Evolutionary conservation across 1,140 invertebrate species (phyloP).

Genomic region (Zaprionus lachaisei): DNA sequence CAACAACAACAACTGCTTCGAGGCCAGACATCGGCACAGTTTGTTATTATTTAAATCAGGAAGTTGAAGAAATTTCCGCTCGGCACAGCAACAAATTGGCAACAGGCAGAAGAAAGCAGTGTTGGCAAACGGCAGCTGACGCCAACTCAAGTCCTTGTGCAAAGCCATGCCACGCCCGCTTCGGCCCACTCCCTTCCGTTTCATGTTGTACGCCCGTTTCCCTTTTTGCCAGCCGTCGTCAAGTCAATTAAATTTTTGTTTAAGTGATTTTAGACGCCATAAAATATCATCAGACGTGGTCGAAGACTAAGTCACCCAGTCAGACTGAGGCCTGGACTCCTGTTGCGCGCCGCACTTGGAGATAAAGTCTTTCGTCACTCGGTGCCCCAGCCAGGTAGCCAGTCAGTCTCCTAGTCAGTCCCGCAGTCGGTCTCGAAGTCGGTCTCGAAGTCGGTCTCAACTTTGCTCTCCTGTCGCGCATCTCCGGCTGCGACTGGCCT

Average conservation of each 20-base stretch:
- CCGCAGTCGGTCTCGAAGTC: not conserved
- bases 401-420: not conserved
- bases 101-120: not conserved
- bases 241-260: slow-evolving; percentile 81
- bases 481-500: slow-evolving; percentile 1
- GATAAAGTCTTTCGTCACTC: not conserved
- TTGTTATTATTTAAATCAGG: slow-evolving; percentile 84
- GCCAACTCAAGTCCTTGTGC: slow-evolving; percentile 1
- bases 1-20: slow-evolving; percentile 2
- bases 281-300: slow-evolving; percentile 52
- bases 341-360: not conserved
- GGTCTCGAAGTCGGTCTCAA: too few species aligned
- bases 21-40: slow-evolving; percentile 65
- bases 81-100: slow-evolving; percentile 76
- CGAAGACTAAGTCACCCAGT: not conserved
- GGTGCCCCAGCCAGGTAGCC: not conserved
- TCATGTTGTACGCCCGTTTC: slow-evolving; percentile 43
- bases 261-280: slow-evolving; percentile 78
- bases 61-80: slow-evolving; percentile 83
- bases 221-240: slow-evolving; percentile 36
- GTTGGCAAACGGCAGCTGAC: slow-evolving; percentile 22
- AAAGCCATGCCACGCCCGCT: not conserved
- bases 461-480: not conserved
- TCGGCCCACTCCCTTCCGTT: slow-evolving; percentile 38
- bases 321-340: not conserved